Evolutionary conservation across 2,797 vertebrate species (phyloP), one percentile per base, ranked within the genome.

Genomic region (Sebastes miniatus): DNA sequence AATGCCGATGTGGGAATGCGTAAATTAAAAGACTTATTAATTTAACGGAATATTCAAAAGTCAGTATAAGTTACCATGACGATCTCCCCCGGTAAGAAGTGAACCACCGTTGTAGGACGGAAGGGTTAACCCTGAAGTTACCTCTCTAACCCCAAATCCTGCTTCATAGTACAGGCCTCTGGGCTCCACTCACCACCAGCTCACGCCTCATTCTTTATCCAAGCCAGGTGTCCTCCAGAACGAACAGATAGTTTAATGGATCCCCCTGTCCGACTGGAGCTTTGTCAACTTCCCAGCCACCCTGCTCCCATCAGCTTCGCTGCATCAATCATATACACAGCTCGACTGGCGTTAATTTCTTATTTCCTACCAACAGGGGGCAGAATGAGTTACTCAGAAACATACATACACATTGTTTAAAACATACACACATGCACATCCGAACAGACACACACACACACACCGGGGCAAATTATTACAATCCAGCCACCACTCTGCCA

Each of bases 291-390:
- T 81, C 58, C 52, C 71, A 73, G 34, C 66, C 73, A 25, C 52
- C 54, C 29, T 0, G 2, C 58, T 80, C 77, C 68, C 59, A 39
- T 71, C 76, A 34, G 65, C 50, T 3, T 32, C 6, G 1, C 74
- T 9, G 27, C 70, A 87, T 88, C 70, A 61, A 77, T 92, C 88
- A 84, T 16, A 54, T 11, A 16, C 34, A 25, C 11, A 18, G 14
- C 32, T 29, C 58, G 1, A 10, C 43, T n/a, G 12, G 50, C 61
- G 54, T 80, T 22, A 25, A 50, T 29, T 83, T 86, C 66, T 69
- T 54, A 73, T 83, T 71, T 81, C 72, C 67, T 36, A 36, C 80
- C 88, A 83, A 62, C 59, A 83, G 88, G 39, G 70, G 67, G 68
- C 69, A 71, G 68, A 71, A 39, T 36, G 7, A 64, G 14, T 79